phyloP scores from a whole-genome alignment of 1,140 invertebrate species.

The Drosophila ironensis region DNA sequence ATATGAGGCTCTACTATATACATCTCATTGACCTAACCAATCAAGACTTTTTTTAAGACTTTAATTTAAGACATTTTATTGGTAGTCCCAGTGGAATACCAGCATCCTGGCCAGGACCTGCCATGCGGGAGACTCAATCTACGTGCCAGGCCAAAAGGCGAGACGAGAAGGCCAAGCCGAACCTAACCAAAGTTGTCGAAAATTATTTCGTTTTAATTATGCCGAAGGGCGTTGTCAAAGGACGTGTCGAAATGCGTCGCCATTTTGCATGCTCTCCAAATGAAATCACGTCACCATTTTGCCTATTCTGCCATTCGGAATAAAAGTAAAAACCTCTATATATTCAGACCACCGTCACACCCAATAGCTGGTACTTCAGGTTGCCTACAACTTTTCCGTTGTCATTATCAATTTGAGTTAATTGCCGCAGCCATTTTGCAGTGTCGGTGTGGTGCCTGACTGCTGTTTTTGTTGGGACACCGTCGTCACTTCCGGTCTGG shows the following conservation, averaged over 20 bases:
- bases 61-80: no score
- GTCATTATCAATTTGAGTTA: constrained; percentile 78
- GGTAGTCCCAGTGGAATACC: neutral
- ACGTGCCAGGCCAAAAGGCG: constrained; percentile 33
- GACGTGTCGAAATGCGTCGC: constrained; percentile 70
- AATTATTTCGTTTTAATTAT: constrained; percentile 79
- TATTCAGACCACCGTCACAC: neutral
- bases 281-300: constrained; percentile 66
- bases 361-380: constrained; percentile 8
- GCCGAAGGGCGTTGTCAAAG: constrained; percentile 61
- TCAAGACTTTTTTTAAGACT: no score
- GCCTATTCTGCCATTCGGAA: neutral
- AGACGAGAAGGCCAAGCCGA: constrained; percentile 25
- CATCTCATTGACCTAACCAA: no score
- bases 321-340: neutral
- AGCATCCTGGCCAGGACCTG: constrained; percentile 29
- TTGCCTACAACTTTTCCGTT: constrained; percentile 59
- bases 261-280: constrained; percentile 65
- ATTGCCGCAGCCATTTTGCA: constrained; percentile 52
- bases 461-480: constrained; percentile 6
- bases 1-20: no score
- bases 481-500: constrained; percentile 49
- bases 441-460: constrained; percentile 13
- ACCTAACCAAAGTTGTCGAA: constrained; percentile 67
- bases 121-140: constrained; percentile 46